Base-by-base conservation (phyloP, 2,888 invertebrate species). In the Drosophila parthenogenetica region DNA sequence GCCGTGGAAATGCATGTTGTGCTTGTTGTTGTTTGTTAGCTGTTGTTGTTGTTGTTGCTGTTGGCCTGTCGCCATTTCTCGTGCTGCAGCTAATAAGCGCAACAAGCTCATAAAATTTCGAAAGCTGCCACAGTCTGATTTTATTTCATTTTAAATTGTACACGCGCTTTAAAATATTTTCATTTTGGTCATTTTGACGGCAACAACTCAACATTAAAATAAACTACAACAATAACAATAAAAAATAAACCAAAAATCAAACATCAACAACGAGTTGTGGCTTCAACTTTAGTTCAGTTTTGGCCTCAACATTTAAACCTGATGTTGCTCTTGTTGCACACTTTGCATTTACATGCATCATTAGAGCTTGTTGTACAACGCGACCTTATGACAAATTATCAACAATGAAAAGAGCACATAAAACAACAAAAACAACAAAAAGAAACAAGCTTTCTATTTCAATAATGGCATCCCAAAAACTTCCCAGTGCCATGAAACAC, bases 81-180 rank as follows among this genome's bases (percentile, higher is more conserved):
- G 89, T 75, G 64, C 69, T 62, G 73, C 68, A 57, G 81, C 87
- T 88, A 81, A 82, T 83, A 83, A 81, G 89, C 79, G 77, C 84
- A 79, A 88, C 89, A 83, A 76, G 87, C 86, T 88, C 84, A 86
- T 83, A 83, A 83, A 83, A 86, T 82, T 87, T 83, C 83, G 88
- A 83, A 83, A 86, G 76, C 84, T 67, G 78, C 81, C 81, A 67
- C 73, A 64, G 65, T 69, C 74, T 71, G 86, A 84, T 85, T 84
- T 79, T 78, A 77, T 80, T 73, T 80, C 73, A 71, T 76, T 85
- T 79, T 75, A 85, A 87, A 74, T 86, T 82, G 83, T 78, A 80
- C 74, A 75, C 80, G 76, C 73, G 78, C 76, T 72, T 81, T 64
- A 48, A 77, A 77, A 59, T 61, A 67, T 77, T 72, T 75, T 17